Conservation (phyloP, 2,113 vertebrate species). For the Petrocephalus zakoni region DNA sequence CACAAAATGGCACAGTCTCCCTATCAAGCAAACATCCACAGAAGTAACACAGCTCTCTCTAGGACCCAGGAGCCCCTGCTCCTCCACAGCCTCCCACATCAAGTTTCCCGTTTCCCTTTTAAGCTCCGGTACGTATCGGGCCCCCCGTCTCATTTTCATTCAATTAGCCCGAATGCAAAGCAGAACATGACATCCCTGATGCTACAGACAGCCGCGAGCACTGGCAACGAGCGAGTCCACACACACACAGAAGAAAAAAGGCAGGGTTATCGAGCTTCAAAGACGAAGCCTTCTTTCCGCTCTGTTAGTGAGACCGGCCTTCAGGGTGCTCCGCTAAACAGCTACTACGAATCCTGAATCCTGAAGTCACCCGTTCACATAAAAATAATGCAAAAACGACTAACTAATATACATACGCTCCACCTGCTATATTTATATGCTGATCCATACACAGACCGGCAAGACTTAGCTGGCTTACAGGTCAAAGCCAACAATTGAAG, state of each 20-base stretch:
- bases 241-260: neutral
- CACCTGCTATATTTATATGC: neutral
- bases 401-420: neutral
- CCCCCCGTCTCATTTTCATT: conserved; percentile 26
- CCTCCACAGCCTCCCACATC: neutral
- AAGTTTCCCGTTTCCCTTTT: neutral
- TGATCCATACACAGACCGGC: neutral
- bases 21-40: neutral
- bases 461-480: neutral
- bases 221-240: conserved; percentile 15
- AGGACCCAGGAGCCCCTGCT: neutral
- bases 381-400: neutral
- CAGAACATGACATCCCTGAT: conserved; percentile 31
- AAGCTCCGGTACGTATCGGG: conserved; percentile 18
- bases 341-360: neutral
- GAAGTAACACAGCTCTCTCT: neutral
- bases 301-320: neutral
- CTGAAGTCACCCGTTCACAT: neutral
- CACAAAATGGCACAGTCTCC: neutral
- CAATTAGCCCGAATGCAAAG: conserved; percentile 25
- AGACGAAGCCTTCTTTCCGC: neutral
- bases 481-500: neutral
- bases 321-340: neutral
- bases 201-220: conserved; percentile 5
- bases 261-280: conserved; percentile 19